Base-by-base conservation (phyloP, 2,113 vertebrate genomes). In the Nettapus auritus region DNA sequence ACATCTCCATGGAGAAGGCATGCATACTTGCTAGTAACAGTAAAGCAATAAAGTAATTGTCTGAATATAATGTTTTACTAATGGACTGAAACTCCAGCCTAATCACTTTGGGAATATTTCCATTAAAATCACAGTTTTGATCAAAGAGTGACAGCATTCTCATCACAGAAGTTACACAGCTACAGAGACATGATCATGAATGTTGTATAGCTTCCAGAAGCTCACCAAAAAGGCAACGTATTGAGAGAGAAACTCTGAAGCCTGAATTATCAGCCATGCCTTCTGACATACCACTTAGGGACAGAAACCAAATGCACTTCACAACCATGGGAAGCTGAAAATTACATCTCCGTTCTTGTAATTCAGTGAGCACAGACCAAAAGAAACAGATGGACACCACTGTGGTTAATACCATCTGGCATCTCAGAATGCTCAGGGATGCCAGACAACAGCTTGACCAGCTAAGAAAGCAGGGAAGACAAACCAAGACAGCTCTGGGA, bases 321-420 rank as follows among this genome's bases (percentile, higher is more conserved):
- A 34, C n/a, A 71, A 38, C 2, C 4, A 68, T 71, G 20, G 26
- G 46, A 75, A 80, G 11, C 23, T 44, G 53, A 75, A 91, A 80
- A 63, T 68, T 22, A 75, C 1, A 5, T 26, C 16, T 50, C 59
- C 63, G 9, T 44, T 67, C 57, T 22, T 63, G 20, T 25, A 68
- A 20, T 8, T 79, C 17, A 76, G 67, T 62, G 34, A 90, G 34
- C 4, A 63, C 13, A 78, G 33, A 38, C 6, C 56, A 75, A 62
- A 75, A 53, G 25, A 91, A 80, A 66, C 0, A 3, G 60, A 88
- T 67, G 31, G 6, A 57, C 8, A 48, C 31, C 21, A 26, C 48
- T 80, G 38, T 12, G 0, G 0, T 26, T 8, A 88, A 28, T 36
- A 19, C 29, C 21, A 2, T 16, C 0, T 57, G 57, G 46, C 46